Evolutionary conservation across 1,140 invertebrate genomes (phyloP).

Genomic region (Nymphalis io): DNA sequence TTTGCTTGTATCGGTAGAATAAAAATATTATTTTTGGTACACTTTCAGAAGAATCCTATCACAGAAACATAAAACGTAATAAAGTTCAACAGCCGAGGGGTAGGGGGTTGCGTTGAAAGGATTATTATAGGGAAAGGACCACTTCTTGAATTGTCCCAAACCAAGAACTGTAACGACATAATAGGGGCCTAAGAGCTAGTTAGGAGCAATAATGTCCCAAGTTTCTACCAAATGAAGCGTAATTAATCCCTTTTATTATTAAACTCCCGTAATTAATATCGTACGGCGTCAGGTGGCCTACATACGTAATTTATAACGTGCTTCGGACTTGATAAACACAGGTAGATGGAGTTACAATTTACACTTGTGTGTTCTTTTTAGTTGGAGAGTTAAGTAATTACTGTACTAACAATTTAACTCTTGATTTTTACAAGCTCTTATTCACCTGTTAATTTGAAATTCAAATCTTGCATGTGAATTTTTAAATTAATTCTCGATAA

Average conservation of each 20-base stretch:
- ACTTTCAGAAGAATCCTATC: too few species aligned
- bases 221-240: constrained; percentile 36
- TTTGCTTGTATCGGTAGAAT: too few species aligned
- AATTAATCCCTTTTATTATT: constrained; percentile 46
- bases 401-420: too few species aligned
- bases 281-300: constrained; percentile 39
- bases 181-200: constrained; percentile 24
- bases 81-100: background rate
- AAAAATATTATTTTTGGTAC: too few species aligned
- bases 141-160: constrained; percentile 6
- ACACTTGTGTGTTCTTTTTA: too few species aligned
- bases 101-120: background rate
- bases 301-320: constrained; percentile 30
- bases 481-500: too few species aligned
- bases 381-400: too few species aligned
- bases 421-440: too few species aligned
- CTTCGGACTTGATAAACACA: constrained; percentile 14
- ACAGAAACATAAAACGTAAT: background rate
- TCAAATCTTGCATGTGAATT: too few species aligned
- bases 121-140: background rate
- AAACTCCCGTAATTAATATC: constrained; percentile 44
- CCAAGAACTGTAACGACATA: constrained; percentile 22
- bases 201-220: constrained; percentile 29
- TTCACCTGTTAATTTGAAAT: too few species aligned
- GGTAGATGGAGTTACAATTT: too few species aligned